These are phyloP conservation scores for Brachynemurus nebulosus DNA, from an alignment of 2,888 invertebrate species.

Conservation along the genomic window DNA sequence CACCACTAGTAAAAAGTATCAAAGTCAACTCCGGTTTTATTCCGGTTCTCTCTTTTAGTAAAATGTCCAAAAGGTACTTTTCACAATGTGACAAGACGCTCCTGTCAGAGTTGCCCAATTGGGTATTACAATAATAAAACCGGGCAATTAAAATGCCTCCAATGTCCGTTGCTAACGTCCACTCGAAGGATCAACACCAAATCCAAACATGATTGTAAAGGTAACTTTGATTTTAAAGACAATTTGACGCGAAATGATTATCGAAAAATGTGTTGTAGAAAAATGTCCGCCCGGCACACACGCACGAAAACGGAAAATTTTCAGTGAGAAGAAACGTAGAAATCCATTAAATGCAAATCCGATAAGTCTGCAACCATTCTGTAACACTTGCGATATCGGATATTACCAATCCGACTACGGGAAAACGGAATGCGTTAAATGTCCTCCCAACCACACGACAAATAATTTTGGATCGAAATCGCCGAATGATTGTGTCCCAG, in stretches of 20 bases:
- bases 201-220: slow-evolving; percentile 37
- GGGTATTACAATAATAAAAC: slow-evolving; percentile 43
- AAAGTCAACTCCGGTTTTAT: too few relatives aligned
- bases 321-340: slow-evolving; percentile 21
- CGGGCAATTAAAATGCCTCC: slow-evolving; percentile 38
- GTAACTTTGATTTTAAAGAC: slow-evolving; percentile 26
- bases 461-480: slow-evolving; percentile 27
- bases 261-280: slow-evolving; percentile 26
- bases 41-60: slow-evolving; percentile 32
- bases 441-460: slow-evolving; percentile 40
- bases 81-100: slow-evolving; percentile 36
- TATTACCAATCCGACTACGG: slow-evolving; percentile 45
- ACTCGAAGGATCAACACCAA: slow-evolving; percentile 37
- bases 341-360: slow-evolving; percentile 21
- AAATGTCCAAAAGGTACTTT: slow-evolving; percentile 51
- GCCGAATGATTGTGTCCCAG: slow-evolving; percentile 33
- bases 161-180: slow-evolving; percentile 42
- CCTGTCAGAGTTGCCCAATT: slow-evolving; percentile 43
- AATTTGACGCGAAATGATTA: neutral
- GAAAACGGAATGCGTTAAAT: slow-evolving; percentile 38
- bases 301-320: slow-evolving; percentile 27
- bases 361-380: slow-evolving; percentile 39
- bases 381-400: slow-evolving; percentile 41
- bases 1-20: too few relatives aligned
- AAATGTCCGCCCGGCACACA: slow-evolving; percentile 41